Conservation (phyloP, 1,140 invertebrate genomes). For the Myzus persicae region DNA sequence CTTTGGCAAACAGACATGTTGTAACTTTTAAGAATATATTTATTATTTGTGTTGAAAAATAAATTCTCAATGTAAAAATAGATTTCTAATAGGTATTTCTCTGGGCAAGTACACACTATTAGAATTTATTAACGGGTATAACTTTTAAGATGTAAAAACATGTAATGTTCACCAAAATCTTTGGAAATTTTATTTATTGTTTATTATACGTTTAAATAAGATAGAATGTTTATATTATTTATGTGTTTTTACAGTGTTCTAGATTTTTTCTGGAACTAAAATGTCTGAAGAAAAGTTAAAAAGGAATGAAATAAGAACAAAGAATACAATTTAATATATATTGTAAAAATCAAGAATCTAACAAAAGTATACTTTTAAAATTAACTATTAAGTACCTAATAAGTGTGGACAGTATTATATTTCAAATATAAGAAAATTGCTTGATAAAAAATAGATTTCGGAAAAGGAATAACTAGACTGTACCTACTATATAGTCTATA, state of each 20-base stretch:
- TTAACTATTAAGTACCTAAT: neutral
- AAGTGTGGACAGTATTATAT: neutral
- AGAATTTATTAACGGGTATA: neutral
- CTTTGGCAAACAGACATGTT: neutral
- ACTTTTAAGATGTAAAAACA: neutral
- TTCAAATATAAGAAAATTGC: neutral
- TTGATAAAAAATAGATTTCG: neutral
- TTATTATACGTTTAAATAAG: neutral
- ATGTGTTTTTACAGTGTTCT: too few relatives aligned
- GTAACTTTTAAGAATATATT: neutral
- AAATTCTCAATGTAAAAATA: neutral
- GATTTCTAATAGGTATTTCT: neutral
- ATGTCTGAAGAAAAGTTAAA: too few relatives aligned
- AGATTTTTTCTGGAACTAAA: too few relatives aligned
- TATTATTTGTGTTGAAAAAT: neutral
- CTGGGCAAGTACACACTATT: neutral
- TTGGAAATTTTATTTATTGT: neutral
- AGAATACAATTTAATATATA: neutral
- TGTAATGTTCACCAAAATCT: neutral
- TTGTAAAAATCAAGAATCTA: neutral
- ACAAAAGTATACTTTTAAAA: neutral
- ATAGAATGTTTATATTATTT: neutral
- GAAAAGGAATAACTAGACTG: too few relatives aligned
- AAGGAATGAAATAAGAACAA: neutral
- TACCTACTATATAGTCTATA: too few relatives aligned